Conservation (phyloP, 64 coral and sea anemone species). For the Montipora foliosa region DNA sequence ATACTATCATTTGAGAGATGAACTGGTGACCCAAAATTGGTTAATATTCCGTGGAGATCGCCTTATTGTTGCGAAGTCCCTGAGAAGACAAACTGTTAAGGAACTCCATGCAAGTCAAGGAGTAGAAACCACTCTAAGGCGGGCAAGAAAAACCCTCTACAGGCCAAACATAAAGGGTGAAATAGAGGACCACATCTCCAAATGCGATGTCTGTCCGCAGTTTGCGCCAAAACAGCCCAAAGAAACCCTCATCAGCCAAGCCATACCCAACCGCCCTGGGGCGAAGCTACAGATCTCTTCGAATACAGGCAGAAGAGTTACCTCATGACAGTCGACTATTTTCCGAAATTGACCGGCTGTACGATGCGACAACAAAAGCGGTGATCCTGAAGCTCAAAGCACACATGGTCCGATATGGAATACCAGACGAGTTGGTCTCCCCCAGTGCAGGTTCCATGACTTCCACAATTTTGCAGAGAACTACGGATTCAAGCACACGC, state of each 20-base stretch:
- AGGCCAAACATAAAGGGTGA: not conserved
- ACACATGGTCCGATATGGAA: not conserved
- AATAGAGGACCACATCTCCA: not conserved
- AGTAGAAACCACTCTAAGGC: not conserved
- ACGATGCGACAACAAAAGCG: not conserved
- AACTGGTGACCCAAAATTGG: not conserved
- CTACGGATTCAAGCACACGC: not conserved
- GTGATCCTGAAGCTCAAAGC: not conserved
- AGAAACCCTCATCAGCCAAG: not conserved
- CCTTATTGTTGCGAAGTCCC: not conserved
- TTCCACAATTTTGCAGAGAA: not conserved
- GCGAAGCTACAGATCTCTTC: not conserved
- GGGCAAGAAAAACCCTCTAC: not conserved
- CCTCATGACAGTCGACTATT: not conserved
- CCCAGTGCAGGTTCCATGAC: not conserved
- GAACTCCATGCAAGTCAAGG: not conserved
- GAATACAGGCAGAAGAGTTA: not conserved
- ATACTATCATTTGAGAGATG: constrained; percentile 1
- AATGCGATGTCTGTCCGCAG: not conserved
- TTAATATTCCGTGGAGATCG: not conserved
- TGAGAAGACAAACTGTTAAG: not conserved
- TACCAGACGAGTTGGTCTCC: not conserved
- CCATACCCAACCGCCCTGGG: not conserved
- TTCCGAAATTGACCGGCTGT: not conserved
- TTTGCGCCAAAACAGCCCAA: not conserved